Evolutionary conservation across 2,113 vertebrate genomes (phyloP).

Genomic region (Carassius carassius): DNA sequence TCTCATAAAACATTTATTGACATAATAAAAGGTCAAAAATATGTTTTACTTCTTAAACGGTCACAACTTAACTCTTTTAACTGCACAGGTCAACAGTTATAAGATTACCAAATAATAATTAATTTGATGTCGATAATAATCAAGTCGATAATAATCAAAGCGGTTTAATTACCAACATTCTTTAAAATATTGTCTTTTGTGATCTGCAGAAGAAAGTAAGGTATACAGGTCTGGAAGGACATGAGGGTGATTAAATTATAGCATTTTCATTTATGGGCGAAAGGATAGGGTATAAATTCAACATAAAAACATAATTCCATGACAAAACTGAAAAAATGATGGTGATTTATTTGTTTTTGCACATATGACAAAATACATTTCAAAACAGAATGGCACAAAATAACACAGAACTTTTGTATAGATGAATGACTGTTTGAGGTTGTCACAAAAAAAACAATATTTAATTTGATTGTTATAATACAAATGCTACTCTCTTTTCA

Average conservation of each 20-base stretch:
- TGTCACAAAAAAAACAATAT: neutral
- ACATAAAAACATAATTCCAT: neutral
- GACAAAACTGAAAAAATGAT: neutral
- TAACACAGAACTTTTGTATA: neutral
- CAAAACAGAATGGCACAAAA: neutral
- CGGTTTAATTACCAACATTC: neutral
- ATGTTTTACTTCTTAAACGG: neutral
- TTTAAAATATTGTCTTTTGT: neutral
- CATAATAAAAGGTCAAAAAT: neutral
- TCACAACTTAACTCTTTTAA: neutral
- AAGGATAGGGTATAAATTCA: neutral
- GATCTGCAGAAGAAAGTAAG: neutral
- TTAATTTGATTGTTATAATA: neutral
- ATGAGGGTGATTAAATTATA: neutral
- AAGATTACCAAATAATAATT: neutral
- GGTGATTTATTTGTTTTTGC: neutral
- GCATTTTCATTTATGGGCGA: neutral
- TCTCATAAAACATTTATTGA: neutral
- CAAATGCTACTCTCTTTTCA: constrained; percentile 28
- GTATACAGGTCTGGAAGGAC: neutral
- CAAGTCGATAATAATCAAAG: neutral
- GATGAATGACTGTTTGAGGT: neutral
- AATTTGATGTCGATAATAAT: neutral
- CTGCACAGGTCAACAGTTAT: neutral
- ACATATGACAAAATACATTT: neutral